These are phyloP conservation scores for Eretmochelys imbricata DNA, from an alignment of 2,113 vertebrate genomes.

Conservation along the genomic window DNA sequence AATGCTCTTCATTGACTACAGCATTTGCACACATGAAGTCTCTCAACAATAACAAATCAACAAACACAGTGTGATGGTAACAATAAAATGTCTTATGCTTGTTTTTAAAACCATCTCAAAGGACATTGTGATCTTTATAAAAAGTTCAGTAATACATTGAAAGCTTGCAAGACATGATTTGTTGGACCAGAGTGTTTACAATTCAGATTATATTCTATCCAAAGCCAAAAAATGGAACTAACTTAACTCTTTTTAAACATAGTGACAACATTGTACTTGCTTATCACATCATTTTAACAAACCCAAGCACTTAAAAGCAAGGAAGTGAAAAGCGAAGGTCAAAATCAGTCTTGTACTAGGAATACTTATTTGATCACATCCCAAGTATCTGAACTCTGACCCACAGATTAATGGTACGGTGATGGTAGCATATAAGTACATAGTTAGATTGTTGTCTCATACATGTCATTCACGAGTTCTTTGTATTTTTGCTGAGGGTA, in stretches of 20 bases:
- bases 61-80: accelerated
- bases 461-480: accelerated
- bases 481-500: not conserved
- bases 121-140: conserved; percentile 14
- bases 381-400: accelerated
- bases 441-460: not conserved
- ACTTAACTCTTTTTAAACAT: not conserved
- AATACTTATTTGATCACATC: not conserved
- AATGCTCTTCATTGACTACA: accelerated
- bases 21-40: not conserved
- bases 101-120: not conserved
- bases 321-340: not conserved
- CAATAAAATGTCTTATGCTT: not conserved
- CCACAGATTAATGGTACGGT: not conserved
- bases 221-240: not conserved
- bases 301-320: not conserved
- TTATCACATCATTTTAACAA: not conserved
- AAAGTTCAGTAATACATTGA: accelerated
- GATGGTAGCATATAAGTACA: accelerated
- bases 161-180: not conserved
- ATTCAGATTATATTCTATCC: not conserved
- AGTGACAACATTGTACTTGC: not conserved
- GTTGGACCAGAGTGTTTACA: not conserved
- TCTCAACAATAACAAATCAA: not conserved
- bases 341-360: not conserved